phyloP scores from a whole-genome alignment of 2,113 vertebrate species.

The Myiozetetes cayanensis region DNA sequence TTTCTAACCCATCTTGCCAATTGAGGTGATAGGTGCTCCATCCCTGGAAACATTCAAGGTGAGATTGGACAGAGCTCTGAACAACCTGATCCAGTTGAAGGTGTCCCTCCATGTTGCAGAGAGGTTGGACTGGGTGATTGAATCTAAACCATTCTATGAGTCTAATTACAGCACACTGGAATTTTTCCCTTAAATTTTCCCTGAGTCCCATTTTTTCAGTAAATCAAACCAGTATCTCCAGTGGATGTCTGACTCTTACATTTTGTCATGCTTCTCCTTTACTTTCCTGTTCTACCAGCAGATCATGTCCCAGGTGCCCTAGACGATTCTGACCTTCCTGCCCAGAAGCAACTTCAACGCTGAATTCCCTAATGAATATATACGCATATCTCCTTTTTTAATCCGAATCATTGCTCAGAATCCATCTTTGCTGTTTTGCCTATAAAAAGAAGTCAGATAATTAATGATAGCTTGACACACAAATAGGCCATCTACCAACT shows the following conservation, averaged over 20 bases:
- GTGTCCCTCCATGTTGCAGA: background rate
- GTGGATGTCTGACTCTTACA: background rate
- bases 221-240: background rate
- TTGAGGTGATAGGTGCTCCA: background rate
- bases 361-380: background rate
- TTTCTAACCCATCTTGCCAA: background rate
- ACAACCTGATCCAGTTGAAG: background rate
- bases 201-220: background rate
- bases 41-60: background rate
- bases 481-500: background rate
- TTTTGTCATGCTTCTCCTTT: background rate
- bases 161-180: background rate
- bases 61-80: background rate
- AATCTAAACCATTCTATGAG: background rate
- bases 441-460: background rate
- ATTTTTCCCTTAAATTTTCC: background rate
- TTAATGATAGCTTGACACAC: background rate
- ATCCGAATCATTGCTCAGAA: background rate
- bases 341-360: background rate
- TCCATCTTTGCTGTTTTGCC: background rate
- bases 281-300: background rate
- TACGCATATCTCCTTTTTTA: background rate
- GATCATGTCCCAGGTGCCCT: background rate
- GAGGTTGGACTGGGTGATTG: background rate
- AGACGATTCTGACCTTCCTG: background rate